phyloP scores from a whole-genome alignment of 2,888 invertebrate genomes.

The Agriotes lineatus region DNA sequence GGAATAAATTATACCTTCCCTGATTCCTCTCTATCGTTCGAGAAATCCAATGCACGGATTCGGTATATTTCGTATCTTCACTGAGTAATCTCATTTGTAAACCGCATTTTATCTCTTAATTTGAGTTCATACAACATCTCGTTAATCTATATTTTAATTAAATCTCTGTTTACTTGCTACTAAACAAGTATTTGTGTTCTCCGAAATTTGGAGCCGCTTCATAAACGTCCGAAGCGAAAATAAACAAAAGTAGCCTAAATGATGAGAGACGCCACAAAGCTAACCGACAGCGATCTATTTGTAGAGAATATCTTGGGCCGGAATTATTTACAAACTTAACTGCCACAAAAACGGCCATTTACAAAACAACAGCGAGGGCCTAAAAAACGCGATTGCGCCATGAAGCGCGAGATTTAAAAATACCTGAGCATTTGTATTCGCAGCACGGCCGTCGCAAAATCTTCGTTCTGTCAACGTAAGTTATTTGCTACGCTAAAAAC shows the following conservation, averaged over 20 bases:
- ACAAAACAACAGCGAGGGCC: slow-evolving; percentile 9
- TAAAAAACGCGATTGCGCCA: slow-evolving; percentile 26
- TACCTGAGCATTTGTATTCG: slow-evolving; percentile 55
- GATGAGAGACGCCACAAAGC: neutral
- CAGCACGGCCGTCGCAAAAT: slow-evolving; percentile 53
- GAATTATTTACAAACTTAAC: neutral
- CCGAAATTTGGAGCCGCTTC: slow-evolving; percentile 5
- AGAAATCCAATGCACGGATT: slow-evolving; percentile 17
- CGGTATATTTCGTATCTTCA: slow-evolving; percentile 13
- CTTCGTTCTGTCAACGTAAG: slow-evolving; percentile 55
- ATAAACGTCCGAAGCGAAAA: slow-evolving; percentile 20
- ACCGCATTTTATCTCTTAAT: slow-evolving; percentile 27
- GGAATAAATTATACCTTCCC: neutral
- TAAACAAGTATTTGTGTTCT: slow-evolving; percentile 28
- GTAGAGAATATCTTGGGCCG: neutral
- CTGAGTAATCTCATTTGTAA: slow-evolving; percentile 23
- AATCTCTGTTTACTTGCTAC: slow-evolving; percentile 28
- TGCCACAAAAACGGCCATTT: slow-evolving; percentile 12
- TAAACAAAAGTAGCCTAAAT: slow-evolving; percentile 20
- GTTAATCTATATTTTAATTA: slow-evolving; percentile 34
- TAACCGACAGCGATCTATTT: neutral
- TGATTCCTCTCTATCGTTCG: neutral
- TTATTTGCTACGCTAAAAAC: slow-evolving; percentile 57
- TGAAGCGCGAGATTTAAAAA: slow-evolving; percentile 49
- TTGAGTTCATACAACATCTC: slow-evolving; percentile 22